phyloP scores from a whole-genome alignment of 2,888 invertebrate species.

The Drosophila falleni region DNA sequence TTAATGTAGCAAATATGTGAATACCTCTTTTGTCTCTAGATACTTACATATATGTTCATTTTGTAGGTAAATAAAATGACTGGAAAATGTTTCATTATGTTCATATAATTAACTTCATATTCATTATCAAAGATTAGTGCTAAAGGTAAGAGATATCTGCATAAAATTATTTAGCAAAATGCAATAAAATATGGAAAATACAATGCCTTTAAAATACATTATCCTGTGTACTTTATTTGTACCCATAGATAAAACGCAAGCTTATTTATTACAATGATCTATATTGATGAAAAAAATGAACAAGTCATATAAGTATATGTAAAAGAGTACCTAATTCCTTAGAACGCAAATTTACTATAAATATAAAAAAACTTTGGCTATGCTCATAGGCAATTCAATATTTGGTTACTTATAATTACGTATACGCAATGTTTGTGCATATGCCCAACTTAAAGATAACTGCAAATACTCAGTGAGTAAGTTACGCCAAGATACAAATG shows the following conservation, averaged over 20 bases:
- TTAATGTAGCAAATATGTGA: conserved; percentile 16
- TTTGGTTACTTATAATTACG: not conserved
- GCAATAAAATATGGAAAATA: not conserved
- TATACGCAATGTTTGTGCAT: conserved; percentile 7
- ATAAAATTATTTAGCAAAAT: not conserved
- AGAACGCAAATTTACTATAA: too few species aligned
- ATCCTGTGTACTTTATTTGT: too few species aligned
- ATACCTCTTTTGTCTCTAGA: conserved; percentile 10
- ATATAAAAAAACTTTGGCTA: too few species aligned
- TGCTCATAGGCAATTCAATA: too few species aligned
- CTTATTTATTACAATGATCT: too few species aligned
- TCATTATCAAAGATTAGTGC: not conserved
- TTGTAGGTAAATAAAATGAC: not conserved
- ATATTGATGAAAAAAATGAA: too few species aligned
- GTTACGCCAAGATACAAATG: conserved; percentile 5
- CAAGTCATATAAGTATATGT: too few species aligned
- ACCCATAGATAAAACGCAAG: too few species aligned
- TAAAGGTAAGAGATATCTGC: not conserved
- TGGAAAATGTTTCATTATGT: not conserved
- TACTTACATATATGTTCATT: not conserved
- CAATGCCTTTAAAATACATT: too few species aligned
- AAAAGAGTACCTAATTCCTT: too few species aligned
- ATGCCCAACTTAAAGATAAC: not conserved
- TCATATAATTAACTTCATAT: not conserved
- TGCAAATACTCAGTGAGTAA: conserved; percentile 1